Evolutionary conservation across 2,113 vertebrate genomes (phyloP).

Genomic region (Takifugu flavidus): DNA sequence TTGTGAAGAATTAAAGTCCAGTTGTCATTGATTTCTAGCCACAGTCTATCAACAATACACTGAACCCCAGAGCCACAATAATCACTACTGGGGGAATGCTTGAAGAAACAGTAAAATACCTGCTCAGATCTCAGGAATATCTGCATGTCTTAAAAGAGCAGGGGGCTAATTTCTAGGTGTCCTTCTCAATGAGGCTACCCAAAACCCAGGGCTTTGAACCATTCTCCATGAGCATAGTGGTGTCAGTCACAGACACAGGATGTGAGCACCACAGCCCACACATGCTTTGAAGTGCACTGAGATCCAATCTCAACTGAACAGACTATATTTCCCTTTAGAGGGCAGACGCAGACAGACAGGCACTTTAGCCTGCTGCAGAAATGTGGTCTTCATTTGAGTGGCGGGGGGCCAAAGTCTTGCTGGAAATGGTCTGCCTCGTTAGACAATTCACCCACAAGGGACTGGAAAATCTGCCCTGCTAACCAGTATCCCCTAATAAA

Average conservation of each 20-base stretch:
- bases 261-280: conserved; percentile 59
- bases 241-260: conserved; percentile 71
- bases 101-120: conserved; percentile 48
- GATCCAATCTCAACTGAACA: conserved; percentile 61
- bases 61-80: conserved; percentile 9
- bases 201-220: conserved; percentile 48
- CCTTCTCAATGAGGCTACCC: conserved; percentile 15
- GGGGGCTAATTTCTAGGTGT: conserved; percentile 39
- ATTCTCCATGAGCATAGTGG: conserved; percentile 41
- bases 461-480: conserved; percentile 67
- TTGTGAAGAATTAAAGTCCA: conserved; percentile 54
- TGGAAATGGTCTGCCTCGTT: conserved; percentile 71
- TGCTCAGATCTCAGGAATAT: conserved; percentile 19
- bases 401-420: conserved; percentile 67
- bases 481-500: conserved; percentile 71
- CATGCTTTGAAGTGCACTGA: conserved; percentile 61
- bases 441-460: conserved; percentile 63
- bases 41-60: conserved; percentile 53
- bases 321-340: conserved; percentile 56
- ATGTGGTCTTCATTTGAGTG: conserved; percentile 73
- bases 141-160: conserved; percentile 27
- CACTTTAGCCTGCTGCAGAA: conserved; percentile 64
- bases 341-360: conserved; percentile 52
- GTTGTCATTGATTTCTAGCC: conserved; percentile 59
- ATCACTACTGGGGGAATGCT: conserved; percentile 25